Conservation (phyloP, 2,113 vertebrate genomes). For the Apodemus sylvaticus region DNA sequence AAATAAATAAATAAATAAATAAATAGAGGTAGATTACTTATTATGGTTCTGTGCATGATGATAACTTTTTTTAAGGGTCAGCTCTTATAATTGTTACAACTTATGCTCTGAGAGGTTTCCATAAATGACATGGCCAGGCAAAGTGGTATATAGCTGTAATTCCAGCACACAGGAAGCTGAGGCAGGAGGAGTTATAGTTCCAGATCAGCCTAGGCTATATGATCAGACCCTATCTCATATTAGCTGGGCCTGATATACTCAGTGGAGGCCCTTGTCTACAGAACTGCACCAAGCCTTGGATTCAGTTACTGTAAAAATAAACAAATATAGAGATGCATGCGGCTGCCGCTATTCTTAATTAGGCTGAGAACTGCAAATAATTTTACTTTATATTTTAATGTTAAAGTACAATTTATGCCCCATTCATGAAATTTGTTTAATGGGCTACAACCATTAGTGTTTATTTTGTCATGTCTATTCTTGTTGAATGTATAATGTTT, state of each 20-base stretch:
- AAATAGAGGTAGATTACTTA: not conserved
- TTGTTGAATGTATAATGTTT: not conserved
- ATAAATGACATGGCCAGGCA: not conserved
- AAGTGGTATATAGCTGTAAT: not conserved
- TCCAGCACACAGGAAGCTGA: not conserved
- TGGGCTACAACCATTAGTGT: not conserved
- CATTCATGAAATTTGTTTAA: constrained; percentile 42
- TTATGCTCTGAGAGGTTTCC: not conserved
- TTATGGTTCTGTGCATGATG: not conserved
- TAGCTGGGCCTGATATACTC: not conserved
- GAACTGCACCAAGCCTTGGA: not conserved
- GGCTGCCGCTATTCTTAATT: not conserved
- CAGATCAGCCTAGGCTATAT: not conserved
- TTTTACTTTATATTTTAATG: not conserved
- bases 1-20: not conserved
- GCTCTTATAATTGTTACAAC: not conserved
- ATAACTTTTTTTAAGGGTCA: constrained; percentile 17
- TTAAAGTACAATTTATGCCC: constrained; percentile 23
- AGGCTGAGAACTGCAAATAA: not conserved
- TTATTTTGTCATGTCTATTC: not conserved
- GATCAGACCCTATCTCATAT: not conserved
- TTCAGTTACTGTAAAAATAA: not conserved
- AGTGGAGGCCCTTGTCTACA: not conserved
- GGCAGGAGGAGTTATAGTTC: not conserved
- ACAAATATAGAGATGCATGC: not conserved